Evolutionary conservation across 2,113 vertebrate genomes (phyloP), one percentile per base, ranked within the genome.

Genomic region (Phaetusa simplex): DNA sequence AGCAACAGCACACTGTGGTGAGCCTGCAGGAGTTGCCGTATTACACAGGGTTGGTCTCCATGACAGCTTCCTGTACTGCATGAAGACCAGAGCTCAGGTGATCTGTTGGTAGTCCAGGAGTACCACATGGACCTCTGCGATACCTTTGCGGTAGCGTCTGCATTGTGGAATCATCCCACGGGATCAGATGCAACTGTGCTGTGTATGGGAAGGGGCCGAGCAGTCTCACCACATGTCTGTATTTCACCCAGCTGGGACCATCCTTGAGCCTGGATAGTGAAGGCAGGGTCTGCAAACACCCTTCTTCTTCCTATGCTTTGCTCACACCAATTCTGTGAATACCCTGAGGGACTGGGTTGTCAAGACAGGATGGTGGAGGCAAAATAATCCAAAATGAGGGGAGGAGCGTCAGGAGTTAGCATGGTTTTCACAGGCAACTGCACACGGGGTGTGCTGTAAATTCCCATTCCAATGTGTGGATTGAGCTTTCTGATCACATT

Each of bases 1-100:
- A 66, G 12, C 10, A 30, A 4, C 7, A 30, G 19, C 5, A 12
- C 2, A 0, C 40, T 22, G 36, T 12, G 66, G 26, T 42, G 38
- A n/a, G 38, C 43, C 34, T 19, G 32, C 40, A 32, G 43, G 30
- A 59, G 26, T 21, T 67, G 10, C n/a, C 0, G 0, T 34, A 1
- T 34, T 19, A 32, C 8, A 0, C 23, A 9, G 72, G 67, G n/a
- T 5, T 45, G n/a, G 34, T 36, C 45, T 55, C 45, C 18, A 2
- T 14, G 40, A 21, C 45, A 36, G 38, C 45, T 40, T 27, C 47
- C 38, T 30, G 43, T 73, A 19, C 22, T 49, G 62, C 40, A 14
- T 21, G 29, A 49, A 87, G 56, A 62, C 18, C 36, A 55, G 56
- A 45, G 40, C 79, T 76, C 47, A 32, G 74, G 64, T 50, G 29